phyloP scores from a whole-genome alignment of 2,113 vertebrate species.

The Aegotheles bennettii region DNA sequence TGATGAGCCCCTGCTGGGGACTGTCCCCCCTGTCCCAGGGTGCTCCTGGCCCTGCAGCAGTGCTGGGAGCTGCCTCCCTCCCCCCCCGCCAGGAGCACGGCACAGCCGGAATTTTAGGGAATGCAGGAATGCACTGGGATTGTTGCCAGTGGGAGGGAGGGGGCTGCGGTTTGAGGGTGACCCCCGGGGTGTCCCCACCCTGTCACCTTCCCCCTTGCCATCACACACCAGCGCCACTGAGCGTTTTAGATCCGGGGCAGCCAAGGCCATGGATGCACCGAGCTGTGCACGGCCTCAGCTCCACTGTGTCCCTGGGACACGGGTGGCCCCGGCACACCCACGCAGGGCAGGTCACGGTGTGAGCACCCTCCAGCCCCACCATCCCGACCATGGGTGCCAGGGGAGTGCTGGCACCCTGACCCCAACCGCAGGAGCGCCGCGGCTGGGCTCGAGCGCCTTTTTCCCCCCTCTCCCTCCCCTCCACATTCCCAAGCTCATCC shows the following conservation, averaged over 20 bases:
- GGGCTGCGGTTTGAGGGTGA: neutral
- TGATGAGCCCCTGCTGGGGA: accelerated
- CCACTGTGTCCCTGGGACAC: accelerated
- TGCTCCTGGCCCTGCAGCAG: accelerated
- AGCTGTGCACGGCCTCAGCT: neutral
- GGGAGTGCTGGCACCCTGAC: neutral
- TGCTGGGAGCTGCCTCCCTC: neutral
- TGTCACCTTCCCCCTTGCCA: accelerated
- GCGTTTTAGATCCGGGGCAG: too few species aligned
- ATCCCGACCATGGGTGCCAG: neutral
- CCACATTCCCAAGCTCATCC: neutral
- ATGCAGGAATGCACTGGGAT: neutral
- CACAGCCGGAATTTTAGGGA: neutral
- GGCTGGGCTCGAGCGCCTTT: neutral
- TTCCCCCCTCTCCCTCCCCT: neutral
- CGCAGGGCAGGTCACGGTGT: neutral
- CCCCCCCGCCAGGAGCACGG: neutral
- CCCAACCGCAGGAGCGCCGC: neutral
- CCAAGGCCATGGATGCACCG: neutral
- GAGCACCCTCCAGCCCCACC: neutral
- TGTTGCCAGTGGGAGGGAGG: accelerated
- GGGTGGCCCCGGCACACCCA: neutral
- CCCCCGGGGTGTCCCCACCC: neutral
- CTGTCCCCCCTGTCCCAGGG: neutral
- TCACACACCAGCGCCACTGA: accelerated